These are phyloP conservation scores for Periplaneta americana DNA, from an alignment of 1,140 invertebrate species.

Conservation along the genomic window DNA sequence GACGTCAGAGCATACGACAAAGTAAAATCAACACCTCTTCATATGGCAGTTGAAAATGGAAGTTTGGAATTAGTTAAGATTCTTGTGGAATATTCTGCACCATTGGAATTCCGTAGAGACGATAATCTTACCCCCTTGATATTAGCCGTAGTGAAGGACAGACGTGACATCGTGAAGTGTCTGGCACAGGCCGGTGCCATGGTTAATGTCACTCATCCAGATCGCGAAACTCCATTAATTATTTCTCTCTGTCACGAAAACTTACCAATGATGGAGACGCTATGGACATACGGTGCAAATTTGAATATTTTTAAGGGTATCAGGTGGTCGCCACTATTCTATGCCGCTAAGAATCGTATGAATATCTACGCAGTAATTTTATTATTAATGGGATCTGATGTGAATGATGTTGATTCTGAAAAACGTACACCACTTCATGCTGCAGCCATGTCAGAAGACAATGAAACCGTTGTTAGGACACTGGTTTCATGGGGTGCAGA, in stretches of 20 bases:
- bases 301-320: neutral
- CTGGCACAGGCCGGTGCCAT: neutral
- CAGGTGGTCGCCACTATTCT: neutral
- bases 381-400: neutral
- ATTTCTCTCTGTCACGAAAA: neutral
- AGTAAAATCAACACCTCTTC: neutral
- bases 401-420: neutral
- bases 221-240: neutral
- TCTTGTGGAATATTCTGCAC: no score
- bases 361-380: neutral
- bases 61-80: no score
- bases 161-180: neutral
- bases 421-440: neutral
- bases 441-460: neutral
- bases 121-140: neutral
- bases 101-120: no score
- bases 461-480: no score
- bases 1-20: neutral
- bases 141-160: neutral
- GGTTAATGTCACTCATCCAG: neutral
- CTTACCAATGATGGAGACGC: neutral
- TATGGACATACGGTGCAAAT: neutral
- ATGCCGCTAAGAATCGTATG: neutral
- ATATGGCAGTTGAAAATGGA: neutral
- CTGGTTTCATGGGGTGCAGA: neutral